A percentile compares a stretch with the other conserved stretches of the same genome.
Evolutionary conservation across 2,113 vertebrate genomes (phyloP).

Genomic region (Columba janthina): DNA sequence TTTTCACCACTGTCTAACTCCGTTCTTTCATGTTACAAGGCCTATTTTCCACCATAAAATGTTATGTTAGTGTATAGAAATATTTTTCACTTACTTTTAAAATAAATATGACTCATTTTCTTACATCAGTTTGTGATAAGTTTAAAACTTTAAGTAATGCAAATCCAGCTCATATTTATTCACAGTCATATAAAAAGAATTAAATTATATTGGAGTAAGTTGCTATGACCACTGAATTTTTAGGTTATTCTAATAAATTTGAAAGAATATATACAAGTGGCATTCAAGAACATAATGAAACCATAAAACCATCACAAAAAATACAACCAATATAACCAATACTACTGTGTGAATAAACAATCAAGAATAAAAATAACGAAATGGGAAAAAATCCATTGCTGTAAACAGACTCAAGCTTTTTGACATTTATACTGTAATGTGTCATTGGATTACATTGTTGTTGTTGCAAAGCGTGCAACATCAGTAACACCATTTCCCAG

Average conservation of each 20-base stretch:
- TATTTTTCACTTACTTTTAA: neutral
- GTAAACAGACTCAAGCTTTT: rapidly evolving
- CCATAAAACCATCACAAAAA: neutral
- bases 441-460: neutral
- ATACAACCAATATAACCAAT: neutral
- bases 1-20: neutral
- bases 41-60: neutral
- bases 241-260: neutral
- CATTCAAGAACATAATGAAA: neutral
- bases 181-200: neutral
- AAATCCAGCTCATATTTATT: neutral
- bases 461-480: neutral
- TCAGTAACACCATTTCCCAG: rapidly evolving
- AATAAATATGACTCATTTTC: neutral
- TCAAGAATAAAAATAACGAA: neutral
- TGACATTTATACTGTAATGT: neutral
- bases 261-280: neutral
- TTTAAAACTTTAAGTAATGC: neutral
- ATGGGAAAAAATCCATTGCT: neutral
- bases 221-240: neutral
- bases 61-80: neutral
- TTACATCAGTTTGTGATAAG: neutral
- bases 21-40: neutral
- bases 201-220: neutral
- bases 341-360: neutral